Conservation (phyloP, 2,797 vertebrate species). For the Mus caroli region DNA sequence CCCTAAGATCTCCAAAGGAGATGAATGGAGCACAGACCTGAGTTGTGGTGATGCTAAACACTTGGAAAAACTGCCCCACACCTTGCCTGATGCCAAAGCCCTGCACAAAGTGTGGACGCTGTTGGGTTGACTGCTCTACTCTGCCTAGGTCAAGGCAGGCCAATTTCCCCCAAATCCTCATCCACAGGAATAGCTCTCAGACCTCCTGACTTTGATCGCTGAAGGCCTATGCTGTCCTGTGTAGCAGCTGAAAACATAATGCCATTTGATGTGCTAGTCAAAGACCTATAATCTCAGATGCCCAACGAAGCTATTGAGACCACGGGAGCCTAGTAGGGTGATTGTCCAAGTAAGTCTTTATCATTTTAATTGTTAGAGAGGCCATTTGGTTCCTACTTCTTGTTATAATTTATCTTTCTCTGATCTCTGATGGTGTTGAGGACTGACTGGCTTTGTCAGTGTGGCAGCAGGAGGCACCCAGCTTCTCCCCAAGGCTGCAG, state of each 20-base stretch:
- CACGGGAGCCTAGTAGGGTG: neutral
- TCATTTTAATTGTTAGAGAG: neutral
- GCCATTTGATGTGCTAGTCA: neutral
- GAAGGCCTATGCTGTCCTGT: neutral
- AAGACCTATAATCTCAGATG: neutral
- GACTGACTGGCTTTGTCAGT: neutral
- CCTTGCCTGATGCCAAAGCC: neutral
- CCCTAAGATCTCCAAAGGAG: neutral
- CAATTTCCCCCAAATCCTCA: neutral
- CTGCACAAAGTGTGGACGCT: neutral
- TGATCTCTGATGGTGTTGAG: neutral
- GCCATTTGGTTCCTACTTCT: neutral
- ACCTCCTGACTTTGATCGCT: too few species aligned
- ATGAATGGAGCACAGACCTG: neutral
- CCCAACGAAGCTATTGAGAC: neutral
- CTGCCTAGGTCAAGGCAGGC: neutral
- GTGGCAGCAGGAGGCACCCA: neutral
- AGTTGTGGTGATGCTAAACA: neutral
- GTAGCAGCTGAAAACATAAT: neutral
- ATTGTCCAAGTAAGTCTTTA: neutral
- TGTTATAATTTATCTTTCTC: neutral
- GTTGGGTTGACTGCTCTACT: neutral
- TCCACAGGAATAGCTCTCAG: neutral
- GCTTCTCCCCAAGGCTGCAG: neutral
- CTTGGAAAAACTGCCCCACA: neutral